Evolutionary conservation across 2,888 invertebrate species (phyloP).

Genomic region (Homarus gammarus): DNA sequence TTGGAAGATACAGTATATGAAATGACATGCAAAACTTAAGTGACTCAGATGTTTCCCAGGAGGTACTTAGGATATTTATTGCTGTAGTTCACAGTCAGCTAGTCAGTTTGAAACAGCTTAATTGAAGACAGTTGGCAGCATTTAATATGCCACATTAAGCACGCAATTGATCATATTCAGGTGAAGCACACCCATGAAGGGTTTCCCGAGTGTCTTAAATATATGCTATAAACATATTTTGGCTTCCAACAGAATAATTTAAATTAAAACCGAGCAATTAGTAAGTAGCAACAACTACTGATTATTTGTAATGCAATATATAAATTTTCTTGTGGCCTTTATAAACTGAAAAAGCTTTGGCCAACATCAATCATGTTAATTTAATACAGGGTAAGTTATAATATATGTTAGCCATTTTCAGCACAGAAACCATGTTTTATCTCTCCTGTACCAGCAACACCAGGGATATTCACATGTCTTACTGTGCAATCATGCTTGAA

Average conservation of each 20-base stretch:
- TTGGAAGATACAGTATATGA: too few species aligned
- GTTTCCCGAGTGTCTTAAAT: not conserved
- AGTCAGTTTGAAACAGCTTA: not conserved
- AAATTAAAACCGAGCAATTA: not conserved
- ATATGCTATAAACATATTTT: not conserved
- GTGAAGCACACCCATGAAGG: not conserved
- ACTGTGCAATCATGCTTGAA: not conserved
- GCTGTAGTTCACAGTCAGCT: not conserved
- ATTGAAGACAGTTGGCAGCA: not conserved
- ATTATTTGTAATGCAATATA: not conserved
- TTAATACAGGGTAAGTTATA: not conserved
- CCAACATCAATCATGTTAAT: not conserved
- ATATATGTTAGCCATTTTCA: not conserved
- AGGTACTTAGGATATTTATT: not conserved
- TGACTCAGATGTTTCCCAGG: not conserved
- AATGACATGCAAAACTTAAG: not conserved
- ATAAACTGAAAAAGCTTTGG: not conserved
- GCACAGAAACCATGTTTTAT: not conserved
- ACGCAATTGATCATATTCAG: not conserved
- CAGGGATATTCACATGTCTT: not conserved
- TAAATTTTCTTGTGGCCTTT: not conserved
- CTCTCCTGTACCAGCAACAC: not conserved
- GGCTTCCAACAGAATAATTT: not conserved
- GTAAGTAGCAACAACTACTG: not conserved
- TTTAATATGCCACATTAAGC: too few species aligned